These are phyloP conservation scores for Elaeidobius kamerunicus DNA, from an alignment of 2,888 invertebrate genomes.

Conservation along the genomic window DNA sequence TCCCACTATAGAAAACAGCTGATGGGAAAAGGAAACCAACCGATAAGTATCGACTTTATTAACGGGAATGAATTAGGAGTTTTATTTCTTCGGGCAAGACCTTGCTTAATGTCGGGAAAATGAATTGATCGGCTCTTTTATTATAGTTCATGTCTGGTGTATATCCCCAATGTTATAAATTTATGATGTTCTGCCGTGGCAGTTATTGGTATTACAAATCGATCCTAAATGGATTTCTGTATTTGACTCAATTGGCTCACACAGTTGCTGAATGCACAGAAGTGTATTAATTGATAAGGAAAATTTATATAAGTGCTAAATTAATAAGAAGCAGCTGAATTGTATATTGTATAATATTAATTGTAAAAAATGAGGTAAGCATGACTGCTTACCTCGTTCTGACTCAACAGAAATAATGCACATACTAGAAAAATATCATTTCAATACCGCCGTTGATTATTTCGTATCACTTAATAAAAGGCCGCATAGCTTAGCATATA, in stretches of 20 bases:
- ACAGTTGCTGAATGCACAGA: too few relatives aligned
- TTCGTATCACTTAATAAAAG: too few relatives aligned
- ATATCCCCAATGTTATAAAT: neutral
- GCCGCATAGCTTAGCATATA: too few relatives aligned
- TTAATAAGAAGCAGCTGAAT: neutral
- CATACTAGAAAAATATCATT: too few relatives aligned
- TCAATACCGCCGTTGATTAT: too few relatives aligned
- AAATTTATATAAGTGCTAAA: neutral
- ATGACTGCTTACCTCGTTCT: too few relatives aligned
- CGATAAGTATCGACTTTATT: conserved; percentile 29
- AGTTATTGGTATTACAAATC: conserved; percentile 4
- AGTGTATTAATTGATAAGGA: neutral
- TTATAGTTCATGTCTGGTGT: conserved; percentile 18
- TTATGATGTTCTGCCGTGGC: neutral
- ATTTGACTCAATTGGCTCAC: too few relatives aligned
- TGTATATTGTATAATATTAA: too few relatives aligned
- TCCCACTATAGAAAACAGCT: conserved; percentile 25
- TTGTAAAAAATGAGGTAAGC: too few relatives aligned
- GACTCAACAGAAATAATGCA: too few relatives aligned
- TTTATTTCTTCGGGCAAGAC: conserved; percentile 22
- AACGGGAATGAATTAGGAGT: conserved; percentile 25
- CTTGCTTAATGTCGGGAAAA: conserved; percentile 19
- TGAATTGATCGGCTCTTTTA: conserved; percentile 19
- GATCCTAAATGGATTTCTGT: too few relatives aligned
- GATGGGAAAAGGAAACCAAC: conserved; percentile 27